Percentiles rank a stretch among this genome's conserved stretches.
Conservation (phyloP, 35 echinoderm and acorn worm species). For the Amphiura filiformis region DNA sequence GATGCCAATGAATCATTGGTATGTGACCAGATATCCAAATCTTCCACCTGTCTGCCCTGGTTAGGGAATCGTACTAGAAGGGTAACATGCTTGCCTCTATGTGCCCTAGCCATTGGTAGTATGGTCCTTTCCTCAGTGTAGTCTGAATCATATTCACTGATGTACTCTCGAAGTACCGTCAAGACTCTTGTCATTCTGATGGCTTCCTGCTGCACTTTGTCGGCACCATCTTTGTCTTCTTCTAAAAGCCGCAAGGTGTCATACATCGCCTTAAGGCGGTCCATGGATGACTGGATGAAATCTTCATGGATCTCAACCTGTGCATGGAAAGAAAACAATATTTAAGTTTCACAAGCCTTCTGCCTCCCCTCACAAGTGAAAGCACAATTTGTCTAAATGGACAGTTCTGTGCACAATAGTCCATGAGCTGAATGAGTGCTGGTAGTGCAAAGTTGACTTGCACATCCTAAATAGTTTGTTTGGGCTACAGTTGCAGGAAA, state of each 20-base stretch:
- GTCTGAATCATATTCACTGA: conserved; percentile 95
- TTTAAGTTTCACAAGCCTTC: too few relatives aligned
- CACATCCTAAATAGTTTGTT: too few relatives aligned
- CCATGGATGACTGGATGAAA: conserved; percentile 99
- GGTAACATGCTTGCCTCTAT: conserved; percentile 93
- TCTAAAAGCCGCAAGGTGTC: conserved; percentile 84
- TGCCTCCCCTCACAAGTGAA: too few relatives aligned
- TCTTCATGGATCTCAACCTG: conserved; percentile 99
- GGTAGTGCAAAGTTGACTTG: too few relatives aligned
- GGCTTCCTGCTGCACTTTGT: conserved; percentile 89
- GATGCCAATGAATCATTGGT: conserved; percentile 95
- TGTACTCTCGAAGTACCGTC: conserved; percentile 92
- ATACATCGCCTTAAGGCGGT: conserved; percentile 91
- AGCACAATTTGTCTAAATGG: neutral
- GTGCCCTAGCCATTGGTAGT: conserved; percentile 96
- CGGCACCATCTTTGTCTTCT: conserved; percentile 77
- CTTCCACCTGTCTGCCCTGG: conserved; percentile 86
- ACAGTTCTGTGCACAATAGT: too few relatives aligned
- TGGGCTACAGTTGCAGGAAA: too few relatives aligned
- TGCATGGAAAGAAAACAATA: neutral
- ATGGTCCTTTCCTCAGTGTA: conserved; percentile 94
- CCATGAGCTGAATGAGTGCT: too few relatives aligned
- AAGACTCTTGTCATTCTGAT: conserved; percentile 94
- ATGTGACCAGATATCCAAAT: conserved; percentile 95
- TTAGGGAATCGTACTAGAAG: conserved; percentile 83